A percentile compares a stretch with the other conserved stretches of the same genome.
Conservation (phyloP, 2,113 vertebrate species). For the Hippocampus zosterae region DNA sequence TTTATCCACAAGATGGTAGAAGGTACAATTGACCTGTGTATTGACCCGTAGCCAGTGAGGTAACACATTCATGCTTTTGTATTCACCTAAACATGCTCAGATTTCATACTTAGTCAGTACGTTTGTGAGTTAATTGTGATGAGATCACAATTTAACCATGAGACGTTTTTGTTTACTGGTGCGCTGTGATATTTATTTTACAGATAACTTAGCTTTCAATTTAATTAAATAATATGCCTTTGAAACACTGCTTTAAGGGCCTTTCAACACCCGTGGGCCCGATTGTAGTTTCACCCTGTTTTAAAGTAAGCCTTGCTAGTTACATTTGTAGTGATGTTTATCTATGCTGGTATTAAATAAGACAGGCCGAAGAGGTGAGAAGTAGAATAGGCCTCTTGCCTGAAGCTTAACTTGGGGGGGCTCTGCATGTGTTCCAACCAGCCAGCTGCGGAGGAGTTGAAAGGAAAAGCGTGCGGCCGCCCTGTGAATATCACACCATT, state of each 20-base stretch:
- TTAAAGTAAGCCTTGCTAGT: not conserved
- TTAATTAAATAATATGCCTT: no score
- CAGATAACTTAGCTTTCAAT: not conserved
- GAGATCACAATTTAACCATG: not conserved
- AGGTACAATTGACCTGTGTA: not conserved
- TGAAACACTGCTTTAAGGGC: not conserved
- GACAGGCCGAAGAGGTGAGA: slow-evolving; percentile 20
- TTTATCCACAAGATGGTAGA: not conserved
- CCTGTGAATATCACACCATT: slow-evolving; percentile 78
- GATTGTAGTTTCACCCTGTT: not conserved
- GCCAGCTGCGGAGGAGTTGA: slow-evolving; percentile 60
- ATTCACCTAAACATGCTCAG: not conserved
- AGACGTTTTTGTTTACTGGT: not conserved
- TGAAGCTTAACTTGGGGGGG: slow-evolving; percentile 7
- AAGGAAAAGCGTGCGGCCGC: slow-evolving; percentile 61
- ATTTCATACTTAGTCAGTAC: no score
- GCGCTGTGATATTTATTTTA: not conserved
- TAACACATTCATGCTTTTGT: not conserved
- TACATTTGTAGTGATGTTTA: not conserved
- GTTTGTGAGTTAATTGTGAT: not conserved
- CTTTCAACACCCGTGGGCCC: not conserved
- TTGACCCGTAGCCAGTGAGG: not conserved
- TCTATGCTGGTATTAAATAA: not conserved
- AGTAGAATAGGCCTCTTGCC: slow-evolving; percentile 29
- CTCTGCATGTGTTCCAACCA: slow-evolving; percentile 47